Percentiles rank a stretch among this genome's conserved stretches.
Evolutionary conservation across 1,140 invertebrate genomes (phyloP).

Genomic region (Yoshiicerus persimilis): DNA sequence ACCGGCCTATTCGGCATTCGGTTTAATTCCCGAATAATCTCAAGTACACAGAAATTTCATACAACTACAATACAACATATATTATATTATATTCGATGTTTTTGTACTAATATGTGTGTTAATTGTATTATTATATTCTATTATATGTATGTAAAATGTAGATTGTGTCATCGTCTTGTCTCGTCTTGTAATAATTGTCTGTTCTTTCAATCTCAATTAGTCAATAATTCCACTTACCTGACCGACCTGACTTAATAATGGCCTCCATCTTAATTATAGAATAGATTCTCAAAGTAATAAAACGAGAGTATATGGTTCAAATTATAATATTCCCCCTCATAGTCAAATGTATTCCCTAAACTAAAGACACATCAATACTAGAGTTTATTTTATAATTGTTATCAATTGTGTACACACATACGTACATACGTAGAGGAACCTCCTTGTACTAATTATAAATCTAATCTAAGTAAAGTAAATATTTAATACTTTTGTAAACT

Average conservation of each 20-base stretch:
- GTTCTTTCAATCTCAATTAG: neutral
- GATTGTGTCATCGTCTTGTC: neutral
- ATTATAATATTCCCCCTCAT: neutral
- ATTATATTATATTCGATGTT: slow-evolving; percentile 15
- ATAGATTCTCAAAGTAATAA: neutral
- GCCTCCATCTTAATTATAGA: neutral
- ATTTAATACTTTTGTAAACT: slow-evolving; percentile 15
- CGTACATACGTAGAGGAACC: neutral
- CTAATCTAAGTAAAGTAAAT: neutral
- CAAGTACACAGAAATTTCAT: slow-evolving; percentile 17
- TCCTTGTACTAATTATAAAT: neutral
- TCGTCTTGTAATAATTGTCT: no score
- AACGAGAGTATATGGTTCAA: neutral
- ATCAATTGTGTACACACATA: neutral
- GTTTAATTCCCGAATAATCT: slow-evolving; percentile 20
- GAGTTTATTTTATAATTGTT: neutral
- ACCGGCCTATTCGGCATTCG: slow-evolving; percentile 16
- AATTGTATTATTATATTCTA: neutral
- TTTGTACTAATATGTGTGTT: slow-evolving; percentile 6
- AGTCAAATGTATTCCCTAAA: neutral
- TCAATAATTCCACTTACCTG: neutral
- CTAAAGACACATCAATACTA: neutral
- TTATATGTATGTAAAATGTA: neutral
- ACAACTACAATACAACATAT: neutral
- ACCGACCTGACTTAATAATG: neutral